phyloP scores from a whole-genome alignment of 2,113 vertebrate genomes.

The Esox niger region DNA sequence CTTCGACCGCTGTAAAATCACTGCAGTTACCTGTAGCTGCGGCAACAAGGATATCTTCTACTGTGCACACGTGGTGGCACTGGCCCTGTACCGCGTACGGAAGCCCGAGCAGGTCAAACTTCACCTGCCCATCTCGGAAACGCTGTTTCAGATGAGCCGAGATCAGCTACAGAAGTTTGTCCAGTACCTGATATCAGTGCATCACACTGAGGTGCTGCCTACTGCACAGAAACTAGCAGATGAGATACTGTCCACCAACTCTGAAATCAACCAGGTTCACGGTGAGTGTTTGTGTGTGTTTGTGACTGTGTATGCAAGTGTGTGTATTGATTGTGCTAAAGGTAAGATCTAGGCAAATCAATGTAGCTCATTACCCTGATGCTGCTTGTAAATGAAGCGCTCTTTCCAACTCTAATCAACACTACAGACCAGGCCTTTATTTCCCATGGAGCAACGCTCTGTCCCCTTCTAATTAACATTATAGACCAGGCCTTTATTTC shows the following conservation, averaged over 20 bases:
- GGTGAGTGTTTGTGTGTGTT: slow-evolving; percentile 70
- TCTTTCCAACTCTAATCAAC: slow-evolving; percentile 49
- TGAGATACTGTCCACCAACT: slow-evolving; percentile 98
- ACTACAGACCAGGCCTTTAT: slow-evolving; percentile 46
- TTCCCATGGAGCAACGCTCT: slow-evolving; percentile 53
- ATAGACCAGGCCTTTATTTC: too few relatives aligned
- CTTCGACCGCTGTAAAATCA: slow-evolving; percentile 99
- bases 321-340: slow-evolving; percentile 49
- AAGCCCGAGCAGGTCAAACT: slow-evolving; percentile 98
- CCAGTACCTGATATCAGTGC: slow-evolving; percentile 98
- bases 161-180: slow-evolving; percentile 99
- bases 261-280: slow-evolving; percentile 98
- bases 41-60: slow-evolving; percentile 99
- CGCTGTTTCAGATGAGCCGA: slow-evolving; percentile 98
- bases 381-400: slow-evolving; percentile 49
- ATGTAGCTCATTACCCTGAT: slow-evolving; percentile 62
- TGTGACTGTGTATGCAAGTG: not conserved
- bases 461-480: too few relatives aligned
- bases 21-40: slow-evolving; percentile 96
- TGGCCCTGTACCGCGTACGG: slow-evolving; percentile 96
- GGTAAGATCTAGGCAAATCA: slow-evolving; percentile 58
- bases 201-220: slow-evolving; percentile 97
- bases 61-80: slow-evolving; percentile 95
- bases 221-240: slow-evolving; percentile 97
- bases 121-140: slow-evolving; percentile 99